Base-by-base conservation (phyloP, 2,113 vertebrate genomes). In the Lucifuga dentata region DNA sequence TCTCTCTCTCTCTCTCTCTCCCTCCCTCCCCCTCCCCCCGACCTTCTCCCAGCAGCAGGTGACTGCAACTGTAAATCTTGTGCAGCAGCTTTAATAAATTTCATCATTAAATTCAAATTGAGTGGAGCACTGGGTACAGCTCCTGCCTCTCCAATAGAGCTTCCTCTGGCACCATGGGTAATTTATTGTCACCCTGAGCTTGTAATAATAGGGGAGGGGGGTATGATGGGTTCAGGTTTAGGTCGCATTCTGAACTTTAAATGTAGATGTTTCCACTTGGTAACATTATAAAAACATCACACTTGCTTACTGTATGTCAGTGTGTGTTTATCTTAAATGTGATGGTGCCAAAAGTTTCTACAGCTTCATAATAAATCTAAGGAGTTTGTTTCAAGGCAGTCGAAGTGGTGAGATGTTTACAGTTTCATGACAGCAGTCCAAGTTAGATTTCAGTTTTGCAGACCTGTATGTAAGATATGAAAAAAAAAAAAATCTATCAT, bases 61-160 rank as follows among this genome's bases (percentile, higher is more conserved):
- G 40, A 55, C 52, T 3, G 32, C n/a, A 17, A 43, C 58, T 73
- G 9, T 60, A 50, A 78, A 86, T 73, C 70, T 75, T 61, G 56
- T 32, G 48, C 40, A 8, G 48, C 40, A 8, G 20, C 56, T 71
- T 82, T 81, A 76, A 73, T 84, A 73, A 73, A 68, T 49, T 61
- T 72, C 55, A 57, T 68, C 68, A 73, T 76, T 55, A 81, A 80
- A 74, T 81, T 62, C 45, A 78, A 85, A 88, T 80, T 48, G 68
- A 62, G 43, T 15, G 41, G 46, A 46, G 41, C 32, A 8, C 24
- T 49, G 45, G 45, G 43, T 21, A 20, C 53, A 23, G n/a, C 38
- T 41, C 26, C 49, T 21, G 46, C 44, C 64, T 75, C 52, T 77
- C 20, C 3, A 36, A 24, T 26, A 21, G 38, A 68, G 58, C 50